These are phyloP conservation scores for Chaetura pelagica DNA, from an alignment of 2,113 vertebrate genomes.

Conservation along the genomic window DNA sequence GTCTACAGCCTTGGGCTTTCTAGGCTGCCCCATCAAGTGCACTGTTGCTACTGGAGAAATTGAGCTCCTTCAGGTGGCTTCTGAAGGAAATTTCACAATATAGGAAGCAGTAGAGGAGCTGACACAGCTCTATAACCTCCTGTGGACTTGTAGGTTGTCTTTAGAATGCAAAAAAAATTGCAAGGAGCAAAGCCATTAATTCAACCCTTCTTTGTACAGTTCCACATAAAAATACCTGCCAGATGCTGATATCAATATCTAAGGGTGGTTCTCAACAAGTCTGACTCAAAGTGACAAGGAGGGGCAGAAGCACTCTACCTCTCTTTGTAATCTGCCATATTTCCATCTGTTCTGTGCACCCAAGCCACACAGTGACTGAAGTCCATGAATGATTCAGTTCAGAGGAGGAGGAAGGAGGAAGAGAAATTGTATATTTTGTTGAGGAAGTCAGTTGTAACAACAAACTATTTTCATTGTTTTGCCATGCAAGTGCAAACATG, in stretches of 20 bases:
- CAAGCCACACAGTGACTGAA: neutral
- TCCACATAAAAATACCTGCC: neutral
- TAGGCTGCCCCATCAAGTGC: neutral
- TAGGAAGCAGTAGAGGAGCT: neutral
- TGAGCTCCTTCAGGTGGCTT: neutral
- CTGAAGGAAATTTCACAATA: neutral
- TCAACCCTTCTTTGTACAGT: neutral
- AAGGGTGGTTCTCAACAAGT: neutral
- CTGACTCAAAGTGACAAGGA: neutral
- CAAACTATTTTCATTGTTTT: neutral
- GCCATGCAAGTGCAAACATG: neutral
- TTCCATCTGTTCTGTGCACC: neutral
- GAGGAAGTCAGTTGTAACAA: neutral
- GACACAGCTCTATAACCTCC: neutral
- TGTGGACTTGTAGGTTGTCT: neutral
- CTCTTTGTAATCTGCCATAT: neutral
- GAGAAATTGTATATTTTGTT: neutral
- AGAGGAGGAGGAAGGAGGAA: neutral
- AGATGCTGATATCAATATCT: neutral
- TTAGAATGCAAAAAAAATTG: neutral
- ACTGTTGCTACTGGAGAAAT: neutral
- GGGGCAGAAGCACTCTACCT: neutral
- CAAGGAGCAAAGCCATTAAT: neutral
- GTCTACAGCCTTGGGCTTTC: neutral
- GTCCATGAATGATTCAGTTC: neutral